Evolutionary conservation across 1,140 invertebrate genomes (phyloP), one percentile per base, ranked within the genome.

Genomic region (Centruroides vittatus): DNA sequence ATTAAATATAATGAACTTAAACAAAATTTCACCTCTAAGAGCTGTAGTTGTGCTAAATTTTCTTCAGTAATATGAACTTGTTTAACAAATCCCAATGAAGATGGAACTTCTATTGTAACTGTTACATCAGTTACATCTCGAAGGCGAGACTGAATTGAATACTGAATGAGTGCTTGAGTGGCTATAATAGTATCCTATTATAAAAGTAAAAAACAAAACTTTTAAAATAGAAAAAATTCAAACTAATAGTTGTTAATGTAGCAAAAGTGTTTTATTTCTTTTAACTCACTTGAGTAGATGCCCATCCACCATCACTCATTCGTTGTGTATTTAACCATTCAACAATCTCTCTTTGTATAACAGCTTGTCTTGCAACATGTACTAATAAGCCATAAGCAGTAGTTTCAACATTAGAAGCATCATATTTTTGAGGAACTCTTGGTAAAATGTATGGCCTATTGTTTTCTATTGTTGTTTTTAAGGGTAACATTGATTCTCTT

Each of bases 311-410:
- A 68, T 95, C 87, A n/a, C 85, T 85, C 1, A 95, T 78, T 55
- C 93, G 79, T 71, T 96, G 93, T 0, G 86, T 80, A 72, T 94
- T 94, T 6, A 98, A 74, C 93, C 93, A 98, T 69, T 86, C 84
- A 35, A 96, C 91, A 69, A 95, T 93, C 10, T 84, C 81, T 62
- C 91, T 88, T 36, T 85, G 78, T 57, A 84, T 79, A 62, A 86
- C 78, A 64, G 91, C 88, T 70, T 91, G 86, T 12, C 87, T 77
- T 10, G 84, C 83, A 51, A 89, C 87, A 71, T 93, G 90, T 0
- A 90, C 85, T 64, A 96, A 72, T n/a, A 98, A 74, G 3, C 87
- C 93, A 71, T 94, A 97, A 0, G 92, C 86, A 0, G 93, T 96
- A 0, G 91, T 84, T 70, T 93, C 92, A 41, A 96, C 88, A 71